Evolutionary conservation across 2,113 vertebrate species (phyloP).

Genomic region (Bettongia penicillata): DNA sequence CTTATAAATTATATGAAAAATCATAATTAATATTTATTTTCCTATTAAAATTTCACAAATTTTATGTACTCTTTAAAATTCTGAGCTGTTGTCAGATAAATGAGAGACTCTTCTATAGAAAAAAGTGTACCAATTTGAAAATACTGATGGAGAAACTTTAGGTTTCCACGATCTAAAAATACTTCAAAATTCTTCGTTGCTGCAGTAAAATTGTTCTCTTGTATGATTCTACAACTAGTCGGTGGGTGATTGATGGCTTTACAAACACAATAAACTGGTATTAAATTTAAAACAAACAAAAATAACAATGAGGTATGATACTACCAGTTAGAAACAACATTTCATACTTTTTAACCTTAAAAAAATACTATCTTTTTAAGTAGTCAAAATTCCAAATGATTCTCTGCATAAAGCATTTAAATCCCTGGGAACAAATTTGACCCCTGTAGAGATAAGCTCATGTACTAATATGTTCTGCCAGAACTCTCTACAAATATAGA

Average conservation of each 20-base stretch:
- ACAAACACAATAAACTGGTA: background rate
- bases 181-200: background rate
- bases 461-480: background rate
- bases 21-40: background rate
- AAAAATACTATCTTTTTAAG: constrained; percentile 39
- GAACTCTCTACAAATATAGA: constrained; percentile 13
- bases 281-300: background rate
- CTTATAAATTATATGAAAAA: background rate
- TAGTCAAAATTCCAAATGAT: constrained; percentile 51
- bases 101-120: background rate
- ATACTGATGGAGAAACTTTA: constrained; percentile 2
- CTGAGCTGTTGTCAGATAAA: background rate
- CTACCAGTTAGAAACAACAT: constrained; percentile 25
- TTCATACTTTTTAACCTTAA: constrained; percentile 22
- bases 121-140: background rate
- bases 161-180: background rate
- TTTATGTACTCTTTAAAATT: constrained; percentile 19
- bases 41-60: constrained; percentile 14
- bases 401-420: constrained; percentile 59
- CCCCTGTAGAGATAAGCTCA: constrained; percentile 25
- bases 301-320: background rate
- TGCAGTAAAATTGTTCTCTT: background rate
- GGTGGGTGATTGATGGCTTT: constrained; percentile 30
- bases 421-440: constrained; percentile 38
- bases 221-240: background rate